These are phyloP conservation scores for Chromis chromis DNA, from an alignment of 2,797 vertebrate species.

Conservation along the genomic window DNA sequence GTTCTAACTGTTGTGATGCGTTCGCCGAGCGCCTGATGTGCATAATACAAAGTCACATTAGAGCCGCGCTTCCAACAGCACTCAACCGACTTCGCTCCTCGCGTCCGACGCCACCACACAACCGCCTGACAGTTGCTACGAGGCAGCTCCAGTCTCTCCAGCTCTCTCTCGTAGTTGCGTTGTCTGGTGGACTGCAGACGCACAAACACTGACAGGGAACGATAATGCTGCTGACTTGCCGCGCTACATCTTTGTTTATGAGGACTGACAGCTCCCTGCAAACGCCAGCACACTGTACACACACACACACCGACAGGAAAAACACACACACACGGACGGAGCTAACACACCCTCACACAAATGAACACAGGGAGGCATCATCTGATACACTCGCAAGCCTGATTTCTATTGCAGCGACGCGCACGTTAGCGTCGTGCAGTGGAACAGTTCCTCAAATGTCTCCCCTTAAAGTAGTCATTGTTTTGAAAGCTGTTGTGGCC, in stretches of 20 bases:
- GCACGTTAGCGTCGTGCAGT: slow-evolving; percentile 1
- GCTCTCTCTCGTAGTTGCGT: slow-evolving; percentile 27
- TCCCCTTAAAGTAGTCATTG: slow-evolving; percentile 29
- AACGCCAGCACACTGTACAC: slow-evolving; percentile 33
- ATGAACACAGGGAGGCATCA: slow-evolving; percentile 18
- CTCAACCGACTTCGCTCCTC: background rate
- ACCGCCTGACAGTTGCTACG: slow-evolving; percentile 21
- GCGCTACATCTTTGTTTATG: slow-evolving; percentile 64
- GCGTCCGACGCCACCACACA: slow-evolving; percentile 7
- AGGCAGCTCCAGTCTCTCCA: slow-evolving; percentile 3
- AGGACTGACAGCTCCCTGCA: slow-evolving; percentile 66
- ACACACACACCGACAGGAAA: background rate
- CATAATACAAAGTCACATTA: background rate
- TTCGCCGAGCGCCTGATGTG: background rate
- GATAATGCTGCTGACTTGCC: slow-evolving; percentile 65
- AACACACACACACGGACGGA: slow-evolving; percentile 18
- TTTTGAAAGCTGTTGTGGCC: slow-evolving; percentile 49
- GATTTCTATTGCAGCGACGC: slow-evolving; percentile 11
- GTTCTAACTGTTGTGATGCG: background rate
- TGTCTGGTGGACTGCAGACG: slow-evolving; percentile 56
- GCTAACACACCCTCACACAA: slow-evolving; percentile 9
- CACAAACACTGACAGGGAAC: slow-evolving; percentile 65
- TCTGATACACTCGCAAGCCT: slow-evolving; percentile 16
- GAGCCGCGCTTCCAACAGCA: slow-evolving; percentile 11
- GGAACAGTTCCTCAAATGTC: slow-evolving; percentile 19